Conservation (phyloP, 2,113 vertebrate species). For the Mesembrinibis cayennensis region DNA sequence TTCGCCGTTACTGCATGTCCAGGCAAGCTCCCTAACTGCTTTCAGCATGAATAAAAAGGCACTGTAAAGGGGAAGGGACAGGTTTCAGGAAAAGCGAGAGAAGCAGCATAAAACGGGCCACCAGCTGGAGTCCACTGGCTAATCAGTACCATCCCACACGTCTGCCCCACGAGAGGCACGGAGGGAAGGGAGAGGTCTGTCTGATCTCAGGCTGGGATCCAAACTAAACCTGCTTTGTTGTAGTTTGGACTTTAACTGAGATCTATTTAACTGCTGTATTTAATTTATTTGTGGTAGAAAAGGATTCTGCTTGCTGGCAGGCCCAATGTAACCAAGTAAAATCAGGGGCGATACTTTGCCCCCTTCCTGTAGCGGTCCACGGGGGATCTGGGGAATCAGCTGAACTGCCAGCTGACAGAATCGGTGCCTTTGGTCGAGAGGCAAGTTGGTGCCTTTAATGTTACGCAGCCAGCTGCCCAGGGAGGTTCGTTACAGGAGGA, state of each 20-base stretch:
- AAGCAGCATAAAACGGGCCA: neutral
- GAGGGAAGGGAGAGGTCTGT: neutral
- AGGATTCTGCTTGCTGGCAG: neutral
- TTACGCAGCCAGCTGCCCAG: neutral
- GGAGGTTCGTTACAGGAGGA: neutral
- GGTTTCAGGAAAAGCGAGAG: neutral
- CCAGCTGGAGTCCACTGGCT: neutral
- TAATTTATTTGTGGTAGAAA: neutral
- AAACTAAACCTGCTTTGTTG: neutral
- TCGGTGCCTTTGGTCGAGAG: neutral
- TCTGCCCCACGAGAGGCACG: neutral
- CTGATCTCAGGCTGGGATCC: neutral
- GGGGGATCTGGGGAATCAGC: neutral
- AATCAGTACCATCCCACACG: neutral
- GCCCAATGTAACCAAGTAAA: neutral
- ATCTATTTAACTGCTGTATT: neutral
- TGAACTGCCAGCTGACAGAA: neutral
- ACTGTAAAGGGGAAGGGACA: neutral
- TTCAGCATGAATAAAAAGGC: neutral
- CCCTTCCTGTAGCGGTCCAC: neutral
- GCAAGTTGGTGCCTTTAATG: neutral
- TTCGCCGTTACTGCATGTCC: conserved; percentile 46
- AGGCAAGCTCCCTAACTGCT: conserved; percentile 38
- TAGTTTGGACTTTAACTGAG: neutral
- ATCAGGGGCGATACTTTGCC: neutral